Conservation (phyloP, 2,797 vertebrate species). For the Hoplostethus mediterraneus region DNA sequence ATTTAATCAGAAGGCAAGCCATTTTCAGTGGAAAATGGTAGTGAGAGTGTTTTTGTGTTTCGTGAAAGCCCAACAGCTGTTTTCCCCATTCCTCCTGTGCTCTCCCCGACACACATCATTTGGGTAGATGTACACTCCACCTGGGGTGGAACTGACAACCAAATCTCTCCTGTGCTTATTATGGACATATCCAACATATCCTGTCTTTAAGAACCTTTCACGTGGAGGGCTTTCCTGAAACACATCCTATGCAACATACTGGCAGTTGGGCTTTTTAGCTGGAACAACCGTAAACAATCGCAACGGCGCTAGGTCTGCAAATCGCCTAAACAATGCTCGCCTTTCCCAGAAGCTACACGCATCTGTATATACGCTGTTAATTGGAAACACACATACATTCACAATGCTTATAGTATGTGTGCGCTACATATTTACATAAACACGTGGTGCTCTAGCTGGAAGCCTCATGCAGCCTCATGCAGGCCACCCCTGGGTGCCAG, state of each 20-base stretch:
- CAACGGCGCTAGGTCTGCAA: neutral
- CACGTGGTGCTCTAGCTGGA: slow-evolving; percentile 37
- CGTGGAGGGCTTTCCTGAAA: slow-evolving; percentile 34
- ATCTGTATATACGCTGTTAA: slow-evolving; percentile 38
- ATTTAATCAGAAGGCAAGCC: slow-evolving; percentile 53
- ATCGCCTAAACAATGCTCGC: slow-evolving; percentile 8
- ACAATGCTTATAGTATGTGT: slow-evolving; percentile 15
- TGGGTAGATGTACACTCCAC: slow-evolving; percentile 70
- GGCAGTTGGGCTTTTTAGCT: neutral
- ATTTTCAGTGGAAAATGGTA: slow-evolving; percentile 60
- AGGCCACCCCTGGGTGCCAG: neutral
- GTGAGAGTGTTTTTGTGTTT: slow-evolving; percentile 57
- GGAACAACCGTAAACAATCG: neutral
- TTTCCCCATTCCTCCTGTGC: slow-evolving; percentile 60
- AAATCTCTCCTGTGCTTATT: slow-evolving; percentile 53
- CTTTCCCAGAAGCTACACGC: slow-evolving; percentile 26
- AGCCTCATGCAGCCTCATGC: slow-evolving; percentile 40
- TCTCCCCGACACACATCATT: slow-evolving; percentile 65
- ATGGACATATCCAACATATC: slow-evolving; percentile 61
- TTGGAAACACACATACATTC: slow-evolving; percentile 26
- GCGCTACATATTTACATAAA: slow-evolving; percentile 44
- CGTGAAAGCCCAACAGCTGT: slow-evolving; percentile 64
- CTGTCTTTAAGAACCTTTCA: slow-evolving; percentile 57
- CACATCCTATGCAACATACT: slow-evolving; percentile 12
- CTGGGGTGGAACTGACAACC: slow-evolving; percentile 58